Conservation (phyloP, 2,113 vertebrate genomes). For the Tachuris rubrigastra region DNA sequence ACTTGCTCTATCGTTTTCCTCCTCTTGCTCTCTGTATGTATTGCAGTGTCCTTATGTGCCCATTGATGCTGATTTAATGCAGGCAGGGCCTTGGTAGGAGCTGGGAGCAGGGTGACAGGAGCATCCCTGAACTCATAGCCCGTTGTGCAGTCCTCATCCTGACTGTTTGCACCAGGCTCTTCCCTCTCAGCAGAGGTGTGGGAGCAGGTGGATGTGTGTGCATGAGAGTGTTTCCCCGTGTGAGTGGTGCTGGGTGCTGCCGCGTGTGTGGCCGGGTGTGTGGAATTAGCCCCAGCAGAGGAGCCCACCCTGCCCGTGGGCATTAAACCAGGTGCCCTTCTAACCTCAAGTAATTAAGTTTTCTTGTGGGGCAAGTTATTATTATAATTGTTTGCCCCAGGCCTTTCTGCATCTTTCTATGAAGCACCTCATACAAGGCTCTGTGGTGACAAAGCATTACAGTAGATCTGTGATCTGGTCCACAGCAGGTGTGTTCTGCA, state of each 20-base stretch:
- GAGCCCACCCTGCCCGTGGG: not conserved
- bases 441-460: not conserved
- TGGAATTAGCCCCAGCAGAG: not conserved
- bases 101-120: not conserved
- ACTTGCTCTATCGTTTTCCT: not conserved
- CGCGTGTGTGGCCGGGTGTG: not conserved
- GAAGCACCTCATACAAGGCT: not conserved
- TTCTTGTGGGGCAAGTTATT: conserved; percentile 8
- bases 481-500: not conserved
- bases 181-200: fast-evolving
- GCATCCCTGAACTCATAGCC: not conserved
- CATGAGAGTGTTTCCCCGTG: fast-evolving
- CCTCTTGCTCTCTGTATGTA: not conserved
- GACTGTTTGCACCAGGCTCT: fast-evolving
- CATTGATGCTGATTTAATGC: not conserved
- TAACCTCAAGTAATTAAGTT: conserved; percentile 47
- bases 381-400: conserved; percentile 1
- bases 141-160: fast-evolving
- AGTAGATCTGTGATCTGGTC: not conserved
- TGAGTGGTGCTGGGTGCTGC: fast-evolving
- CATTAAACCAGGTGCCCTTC: not conserved
- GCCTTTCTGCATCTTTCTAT: not conserved
- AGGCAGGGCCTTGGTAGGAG: not conserved
- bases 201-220: fast-evolving
- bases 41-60: not conserved